phyloP scores from a whole-genome alignment of 2,113 vertebrate genomes.

The Nyctereutes procyonoides region DNA sequence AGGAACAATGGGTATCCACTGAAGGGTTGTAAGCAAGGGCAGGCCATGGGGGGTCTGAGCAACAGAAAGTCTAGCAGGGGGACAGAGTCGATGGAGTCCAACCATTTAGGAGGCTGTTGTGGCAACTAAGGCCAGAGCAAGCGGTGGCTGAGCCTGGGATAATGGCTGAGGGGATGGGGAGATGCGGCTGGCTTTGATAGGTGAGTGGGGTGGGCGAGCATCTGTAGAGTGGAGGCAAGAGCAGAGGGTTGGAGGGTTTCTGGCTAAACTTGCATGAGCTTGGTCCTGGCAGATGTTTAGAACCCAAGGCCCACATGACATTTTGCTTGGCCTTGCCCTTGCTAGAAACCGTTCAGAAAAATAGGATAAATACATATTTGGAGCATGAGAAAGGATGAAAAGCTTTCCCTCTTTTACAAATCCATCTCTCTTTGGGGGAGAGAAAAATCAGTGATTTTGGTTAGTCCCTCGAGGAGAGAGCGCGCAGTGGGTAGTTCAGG shows the following conservation, averaged over 20 bases:
- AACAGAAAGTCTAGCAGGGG: background rate
- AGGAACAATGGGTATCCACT: background rate
- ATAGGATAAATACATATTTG: background rate
- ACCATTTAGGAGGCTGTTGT: background rate
- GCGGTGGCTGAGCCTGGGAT: background rate
- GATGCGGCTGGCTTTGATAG: background rate
- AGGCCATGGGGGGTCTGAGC: background rate
- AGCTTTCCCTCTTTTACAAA: background rate
- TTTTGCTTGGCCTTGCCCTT: conserved; percentile 26
- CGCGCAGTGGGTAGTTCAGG: background rate
- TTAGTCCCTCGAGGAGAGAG: background rate
- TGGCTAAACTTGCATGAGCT: background rate
- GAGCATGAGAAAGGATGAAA: background rate
- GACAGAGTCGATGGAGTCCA: background rate
- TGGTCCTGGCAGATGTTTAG: background rate
- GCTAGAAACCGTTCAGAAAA: background rate
- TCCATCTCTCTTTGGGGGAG: background rate
- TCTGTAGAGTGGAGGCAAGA: background rate
- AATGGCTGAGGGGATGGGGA: accelerated
- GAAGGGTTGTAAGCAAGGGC: background rate
- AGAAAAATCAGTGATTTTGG: background rate
- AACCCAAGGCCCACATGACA: background rate
- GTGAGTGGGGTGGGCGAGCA: background rate
- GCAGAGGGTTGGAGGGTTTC: background rate
- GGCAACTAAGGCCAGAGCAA: background rate